Evolutionary conservation across 2,797 vertebrate species (phyloP).

Genomic region (Chiroxiphia lanceolata): DNA sequence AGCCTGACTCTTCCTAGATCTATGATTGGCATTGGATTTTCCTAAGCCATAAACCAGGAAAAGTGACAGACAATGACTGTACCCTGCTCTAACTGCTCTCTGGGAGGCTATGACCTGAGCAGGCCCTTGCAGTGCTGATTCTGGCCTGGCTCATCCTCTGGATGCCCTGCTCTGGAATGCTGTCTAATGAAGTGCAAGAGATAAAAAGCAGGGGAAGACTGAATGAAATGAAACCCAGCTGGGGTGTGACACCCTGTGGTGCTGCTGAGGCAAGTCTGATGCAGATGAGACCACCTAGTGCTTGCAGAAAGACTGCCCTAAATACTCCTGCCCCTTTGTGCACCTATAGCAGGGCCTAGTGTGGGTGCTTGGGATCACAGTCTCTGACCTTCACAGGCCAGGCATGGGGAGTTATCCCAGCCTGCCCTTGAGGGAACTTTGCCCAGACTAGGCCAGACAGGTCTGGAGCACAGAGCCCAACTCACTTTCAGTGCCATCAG

Average conservation of each 20-base stretch:
- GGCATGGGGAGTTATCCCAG: not conserved
- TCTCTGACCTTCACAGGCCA: not conserved
- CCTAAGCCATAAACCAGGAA: not conserved
- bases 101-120: not conserved
- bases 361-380: not conserved
- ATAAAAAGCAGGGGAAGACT: not conserved
- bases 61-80: not conserved
- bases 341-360: not conserved
- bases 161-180: not conserved
- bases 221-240: not conserved
- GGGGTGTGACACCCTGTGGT: not conserved
- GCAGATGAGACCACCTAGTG: not conserved
- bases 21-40: not conserved
- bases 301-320: not conserved
- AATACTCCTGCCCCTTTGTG: not conserved
- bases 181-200: not conserved
- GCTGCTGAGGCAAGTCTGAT: not conserved
- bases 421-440: not conserved
- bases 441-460: not conserved
- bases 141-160: not conserved
- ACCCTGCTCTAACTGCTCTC: not conserved
- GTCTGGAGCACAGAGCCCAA: not conserved
- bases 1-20: not conserved
- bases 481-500: constrained; percentile 92
- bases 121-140: not conserved